Evolutionary conservation across 2,888 invertebrate genomes (phyloP), one percentile per base, ranked within the genome.

Genomic region (Leucania comma): DNA sequence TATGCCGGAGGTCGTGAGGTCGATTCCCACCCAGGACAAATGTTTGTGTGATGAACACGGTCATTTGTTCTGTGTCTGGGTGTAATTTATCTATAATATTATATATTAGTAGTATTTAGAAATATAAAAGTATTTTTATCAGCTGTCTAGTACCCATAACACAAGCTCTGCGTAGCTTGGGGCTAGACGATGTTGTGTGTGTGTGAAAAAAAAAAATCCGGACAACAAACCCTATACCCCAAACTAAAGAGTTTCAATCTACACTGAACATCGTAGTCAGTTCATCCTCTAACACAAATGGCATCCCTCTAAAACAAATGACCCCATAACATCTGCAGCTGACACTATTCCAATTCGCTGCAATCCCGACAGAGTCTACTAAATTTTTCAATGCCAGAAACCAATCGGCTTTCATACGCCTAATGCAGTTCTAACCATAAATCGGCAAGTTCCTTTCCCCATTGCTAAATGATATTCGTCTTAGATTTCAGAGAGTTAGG

Each of bases 311-410:
- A n/a, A 46, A 74, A 51, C 4, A 54, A 26, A 68, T 61, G 56
- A 66, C 35, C 50, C 29, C 48, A 60, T 58, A 60, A 69, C 65
- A 71, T 74, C 65, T 81, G 73, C 71, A 70, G 62, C 24, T 54
- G 74, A 79, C 70, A 75, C 66, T 65, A 69, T 82, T 75, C 71
- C 77, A 75, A 80, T 84, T 74, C 35, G 22, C 29, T 80, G 78
- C 83, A 72, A 67, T 64, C 29, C 56, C 17, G 24, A 62, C 56
- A 50, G 69, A 29, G 46, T 63, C n/a, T 20, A 56, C 48, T 46
- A 67, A 74, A 85, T 83, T 83, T 84, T 83, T 83, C 83, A 85
- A 82, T 61, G 80, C 70, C 83, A 72, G 53, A 62, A 72, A 65
- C 73, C 83, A 82, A 85, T 85, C 70, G 83, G 46, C 64, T 64